Evolutionary conservation across 2,888 invertebrate species (phyloP).

Genomic region (Tenthredo scrophulariae): DNA sequence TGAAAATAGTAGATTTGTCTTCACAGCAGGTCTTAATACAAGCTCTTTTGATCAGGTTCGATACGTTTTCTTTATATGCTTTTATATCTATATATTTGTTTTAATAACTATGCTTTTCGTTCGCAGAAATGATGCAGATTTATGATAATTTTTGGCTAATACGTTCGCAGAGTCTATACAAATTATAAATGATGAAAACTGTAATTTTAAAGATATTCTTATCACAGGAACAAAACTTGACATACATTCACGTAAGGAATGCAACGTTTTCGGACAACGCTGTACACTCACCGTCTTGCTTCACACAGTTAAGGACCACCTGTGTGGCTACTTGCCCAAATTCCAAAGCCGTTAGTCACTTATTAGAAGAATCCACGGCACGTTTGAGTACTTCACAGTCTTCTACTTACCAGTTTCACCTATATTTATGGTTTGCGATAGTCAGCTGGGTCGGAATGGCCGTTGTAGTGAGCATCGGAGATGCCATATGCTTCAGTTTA

Average conservation of each 20-base stretch:
- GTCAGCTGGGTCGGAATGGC: conserved; percentile 92
- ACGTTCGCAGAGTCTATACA: not conserved
- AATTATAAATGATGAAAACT: not conserved
- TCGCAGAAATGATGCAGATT: not conserved
- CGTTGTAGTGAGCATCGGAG: conserved; percentile 91
- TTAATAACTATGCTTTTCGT: not conserved
- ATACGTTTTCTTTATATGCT: not conserved
- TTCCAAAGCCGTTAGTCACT: conserved; percentile 65
- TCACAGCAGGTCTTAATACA: conserved; percentile 65
- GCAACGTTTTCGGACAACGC: conserved; percentile 77
- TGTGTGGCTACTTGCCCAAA: conserved; percentile 79
- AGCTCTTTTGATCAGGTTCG: conserved; percentile 58
- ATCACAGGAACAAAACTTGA: conserved; percentile 63
- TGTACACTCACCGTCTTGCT: conserved; percentile 71
- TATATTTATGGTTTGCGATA: conserved; percentile 88
- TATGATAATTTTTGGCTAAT: not conserved
- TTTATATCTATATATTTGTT: not conserved
- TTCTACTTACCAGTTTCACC: conserved; percentile 86
- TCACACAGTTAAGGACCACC: conserved; percentile 74
- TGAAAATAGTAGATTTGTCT: conserved; percentile 62
- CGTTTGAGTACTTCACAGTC: conserved; percentile 63
- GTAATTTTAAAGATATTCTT: not conserved
- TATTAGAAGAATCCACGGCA: conserved; percentile 65
- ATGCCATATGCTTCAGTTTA: conserved; percentile 93
- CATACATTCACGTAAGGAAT: conserved; percentile 72